Percentiles rank a stretch among this genome's conserved stretches.
These are phyloP conservation scores for Tetragonula clypearis DNA, from an alignment of 1,140 invertebrate species.

Conservation along the genomic window DNA sequence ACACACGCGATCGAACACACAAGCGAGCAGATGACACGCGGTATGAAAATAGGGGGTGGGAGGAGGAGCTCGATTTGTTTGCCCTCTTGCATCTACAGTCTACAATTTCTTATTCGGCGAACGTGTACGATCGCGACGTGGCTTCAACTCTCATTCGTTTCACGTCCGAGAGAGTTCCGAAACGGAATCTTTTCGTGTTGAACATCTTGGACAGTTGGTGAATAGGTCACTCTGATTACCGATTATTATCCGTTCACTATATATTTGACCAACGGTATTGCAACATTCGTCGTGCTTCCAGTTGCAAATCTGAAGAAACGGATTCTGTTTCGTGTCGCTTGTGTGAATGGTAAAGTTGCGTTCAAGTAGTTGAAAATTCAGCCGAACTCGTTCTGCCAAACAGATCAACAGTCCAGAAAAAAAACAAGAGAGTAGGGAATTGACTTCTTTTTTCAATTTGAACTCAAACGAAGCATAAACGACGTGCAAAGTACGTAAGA, in stretches of 20 bases:
- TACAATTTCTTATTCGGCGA: slow-evolving; percentile 24
- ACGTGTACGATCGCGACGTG: slow-evolving; percentile 26
- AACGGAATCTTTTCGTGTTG: neutral
- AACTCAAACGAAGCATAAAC: too few relatives aligned
- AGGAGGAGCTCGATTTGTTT: slow-evolving; percentile 27
- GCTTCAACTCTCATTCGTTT: neutral
- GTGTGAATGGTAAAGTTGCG: too few relatives aligned
- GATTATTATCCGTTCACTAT: neutral
- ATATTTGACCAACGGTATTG: neutral
- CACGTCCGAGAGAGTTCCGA: slow-evolving; percentile 4
- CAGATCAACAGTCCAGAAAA: too few relatives aligned
- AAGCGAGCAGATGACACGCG: slow-evolving; percentile 52
- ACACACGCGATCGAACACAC: slow-evolving; percentile 33
- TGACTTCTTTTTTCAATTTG: too few relatives aligned
- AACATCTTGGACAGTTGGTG: neutral
- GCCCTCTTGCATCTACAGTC: slow-evolving; percentile 37
- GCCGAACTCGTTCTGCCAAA: too few relatives aligned
- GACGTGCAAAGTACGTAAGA: too few relatives aligned
- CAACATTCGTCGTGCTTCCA: neutral
- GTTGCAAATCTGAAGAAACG: neutral
- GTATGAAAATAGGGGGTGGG: slow-evolving; percentile 57
- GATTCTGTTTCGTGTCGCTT: too few relatives aligned
- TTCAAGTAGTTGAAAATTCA: too few relatives aligned
- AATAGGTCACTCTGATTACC: neutral
- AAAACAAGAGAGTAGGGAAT: too few relatives aligned